Evolutionary conservation across 2,888 invertebrate species (phyloP), one percentile per base, ranked within the genome.

Genomic region (Latrodectus hesperus): DNA sequence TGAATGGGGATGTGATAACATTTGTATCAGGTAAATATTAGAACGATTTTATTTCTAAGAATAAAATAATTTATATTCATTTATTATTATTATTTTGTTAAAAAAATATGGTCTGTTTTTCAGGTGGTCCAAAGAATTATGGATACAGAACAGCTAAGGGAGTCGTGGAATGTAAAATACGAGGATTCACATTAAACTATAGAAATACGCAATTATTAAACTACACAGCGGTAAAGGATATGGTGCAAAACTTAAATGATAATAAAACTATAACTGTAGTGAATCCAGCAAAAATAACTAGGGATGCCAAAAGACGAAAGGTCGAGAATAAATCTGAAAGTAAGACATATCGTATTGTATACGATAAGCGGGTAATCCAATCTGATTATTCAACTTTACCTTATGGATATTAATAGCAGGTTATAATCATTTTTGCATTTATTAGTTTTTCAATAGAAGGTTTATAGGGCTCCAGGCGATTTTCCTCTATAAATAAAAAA

Each of bases 11-110:
- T 8, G 8, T 16, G 8, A 76, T 76, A 9, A 26, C 26, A 16
- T 76, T 76, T 38, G 65, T 76, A 5, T 76, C 76, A 16, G 76
- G 76, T 76, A 26, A 70, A 26, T 14, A 38, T 38, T 55, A 55
- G 12, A 16, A 55, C 3, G 55, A 3, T 16, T 55, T 55, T 55
- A 55, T 14, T 55, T 55, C 16, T 55, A 14, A 14, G 3, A 2
- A 55, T 14, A 55, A 1, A 55, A 55, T 1, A 55, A 55, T 5
- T 2, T 11, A 9, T 17, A n/a, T n/a, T n/a, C 22, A 26, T 26
- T 14, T 38, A 17, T 38, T 38, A 22, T 70, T 1, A 22, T 6
- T 70, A 10, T 70, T 22, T n/a, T n/a, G n/a, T n/a, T n/a, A n/a
- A n/a, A 67, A 67, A 16, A 1, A 4, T 38, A 11, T 38, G 17